Evolutionary conservation across 2,797 vertebrate species (phyloP), one percentile per base, ranked within the genome.

Genomic region (Psittacula echo): DNA sequence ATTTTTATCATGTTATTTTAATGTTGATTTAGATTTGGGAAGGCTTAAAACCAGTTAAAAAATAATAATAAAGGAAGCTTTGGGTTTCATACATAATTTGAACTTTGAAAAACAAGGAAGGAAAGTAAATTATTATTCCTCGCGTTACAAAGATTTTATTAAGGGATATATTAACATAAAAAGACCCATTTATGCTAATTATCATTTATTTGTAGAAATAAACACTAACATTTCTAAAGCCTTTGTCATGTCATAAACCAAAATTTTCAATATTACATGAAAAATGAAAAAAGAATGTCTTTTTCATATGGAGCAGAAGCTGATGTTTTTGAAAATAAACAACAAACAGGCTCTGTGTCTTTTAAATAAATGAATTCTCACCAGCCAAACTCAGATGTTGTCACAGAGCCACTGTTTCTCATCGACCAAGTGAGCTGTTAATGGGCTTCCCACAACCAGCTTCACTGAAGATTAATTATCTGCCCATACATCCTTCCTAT

Each of bases 371-470:
- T 47, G 30, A 92, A 87, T 95, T 78, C 58, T 89, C 0, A 2
- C 72, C 86, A 95, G 73, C 78, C 67, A 95, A 93, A 73, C 67
- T 58, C 66, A 79, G 94, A 86, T 48, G 62, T 66, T 90, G 90
- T 95, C 54, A 20, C 78, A 95, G 76, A 94, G 62, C 50, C 89
- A 89, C 95, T 87, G 94, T 86, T 97, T 97, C 93, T 90, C 87
- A 95, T 96, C 95, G 94, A 21, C 60, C 10, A 34, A 78, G 66
- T 11, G 64, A 81, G 85, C 68, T 90, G 64, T 58, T 89, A 87
- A 6, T 74, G 47, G 44, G 74, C 90, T 95, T 95, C 71, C 88
- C 90, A 93, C 37, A 93, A 82, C 62, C 48, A 53, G n/a, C 45
- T 97, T 90, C 41, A 21, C 34, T 83, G 58, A 47, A 95, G 79